Evolutionary conservation across 2,888 invertebrate species (phyloP), one percentile per base, ranked within the genome.

Genomic region (Ormyrus rosae): DNA sequence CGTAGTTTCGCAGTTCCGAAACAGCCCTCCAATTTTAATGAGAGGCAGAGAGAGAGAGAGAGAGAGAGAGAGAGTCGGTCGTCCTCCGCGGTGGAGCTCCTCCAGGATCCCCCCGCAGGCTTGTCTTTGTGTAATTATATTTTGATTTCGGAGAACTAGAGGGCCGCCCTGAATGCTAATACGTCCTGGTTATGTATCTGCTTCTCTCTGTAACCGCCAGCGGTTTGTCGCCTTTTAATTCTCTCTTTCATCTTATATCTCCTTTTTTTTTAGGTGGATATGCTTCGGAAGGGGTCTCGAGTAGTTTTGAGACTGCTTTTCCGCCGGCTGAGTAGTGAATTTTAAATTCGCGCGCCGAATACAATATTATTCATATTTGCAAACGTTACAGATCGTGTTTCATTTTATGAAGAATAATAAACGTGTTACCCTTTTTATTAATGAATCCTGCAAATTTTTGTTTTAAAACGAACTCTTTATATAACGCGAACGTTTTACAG

Each of bases 1-100:
- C 90, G 87, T 88, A 88, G 89, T 87, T 88, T 88, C 87, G 88
- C 87, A 78, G 56, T 90, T 89, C 87, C 87, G 88, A 89, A 90
- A 89, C 89, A 89, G 87, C 88, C 87, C 90, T 90, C 89, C 88
- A 90, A 90, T 90, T 90, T 90, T 90, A 90, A 90, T 90, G 90
- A 90, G 89, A 87, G 87, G 87, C 34, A 34, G n/a, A n/a, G n/a
- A n/a, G n/a, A n/a, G n/a, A n/a, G n/a, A n/a, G n/a, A n/a, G n/a
- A n/a, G n/a, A n/a, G 19, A 19, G 19, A 19, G 19, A 19, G 34
- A 34, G 34, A 34, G 34, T 34, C 34, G 87, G 87, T 89, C 89
- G 88, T 88, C 89, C 87, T 87, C 84, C 85, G 85, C 86, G 61
- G 53, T 86, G 86, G 86, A 34, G 34, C 34, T 34, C 34, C 34